These are phyloP conservation scores for Arrhopalites spinosus DNA, from an alignment of 2,888 invertebrate genomes.

Conservation along the genomic window DNA sequence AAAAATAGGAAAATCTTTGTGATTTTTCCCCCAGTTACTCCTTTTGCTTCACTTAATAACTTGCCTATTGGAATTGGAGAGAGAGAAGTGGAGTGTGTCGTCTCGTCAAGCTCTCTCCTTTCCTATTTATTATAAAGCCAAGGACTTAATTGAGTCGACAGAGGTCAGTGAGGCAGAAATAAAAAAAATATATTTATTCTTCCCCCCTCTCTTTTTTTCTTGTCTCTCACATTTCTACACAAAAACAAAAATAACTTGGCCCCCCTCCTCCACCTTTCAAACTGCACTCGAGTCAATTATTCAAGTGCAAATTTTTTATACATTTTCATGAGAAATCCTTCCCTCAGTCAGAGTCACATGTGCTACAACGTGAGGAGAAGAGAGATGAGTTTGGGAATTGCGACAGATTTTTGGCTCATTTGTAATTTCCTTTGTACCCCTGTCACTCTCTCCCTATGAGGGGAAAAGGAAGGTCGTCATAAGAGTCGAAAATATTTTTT, in stretches of 20 bases:
- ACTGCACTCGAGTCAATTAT: neutral
- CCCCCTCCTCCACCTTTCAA: too few relatives aligned
- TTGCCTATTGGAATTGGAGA: neutral
- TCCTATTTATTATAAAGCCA: slow-evolving; percentile 28
- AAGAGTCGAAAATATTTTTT: too few relatives aligned
- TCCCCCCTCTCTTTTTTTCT: neutral
- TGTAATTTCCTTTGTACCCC: neutral
- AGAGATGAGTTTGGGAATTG: too few relatives aligned
- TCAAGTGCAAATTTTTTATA: neutral
- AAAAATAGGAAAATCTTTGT: neutral
- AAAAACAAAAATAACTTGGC: too few relatives aligned
- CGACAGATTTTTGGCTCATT: neutral
- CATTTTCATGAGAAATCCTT: neutral
- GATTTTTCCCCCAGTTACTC: neutral
- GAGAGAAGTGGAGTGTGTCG: neutral
- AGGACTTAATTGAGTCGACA: slow-evolving; percentile 32
- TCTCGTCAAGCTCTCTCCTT: slow-evolving; percentile 12
- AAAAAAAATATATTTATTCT: slow-evolving; percentile 11
- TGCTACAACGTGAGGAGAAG: neutral
- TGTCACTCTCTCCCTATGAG: neutral
- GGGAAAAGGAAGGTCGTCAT: neutral
- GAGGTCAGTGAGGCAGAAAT: slow-evolving; percentile 21
- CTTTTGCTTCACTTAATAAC: slow-evolving; percentile 11
- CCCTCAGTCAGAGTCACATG: neutral
- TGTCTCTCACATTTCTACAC: too few relatives aligned